Base-by-base conservation (phyloP, 2,797 vertebrate species). In the Fratercula arctica region DNA sequence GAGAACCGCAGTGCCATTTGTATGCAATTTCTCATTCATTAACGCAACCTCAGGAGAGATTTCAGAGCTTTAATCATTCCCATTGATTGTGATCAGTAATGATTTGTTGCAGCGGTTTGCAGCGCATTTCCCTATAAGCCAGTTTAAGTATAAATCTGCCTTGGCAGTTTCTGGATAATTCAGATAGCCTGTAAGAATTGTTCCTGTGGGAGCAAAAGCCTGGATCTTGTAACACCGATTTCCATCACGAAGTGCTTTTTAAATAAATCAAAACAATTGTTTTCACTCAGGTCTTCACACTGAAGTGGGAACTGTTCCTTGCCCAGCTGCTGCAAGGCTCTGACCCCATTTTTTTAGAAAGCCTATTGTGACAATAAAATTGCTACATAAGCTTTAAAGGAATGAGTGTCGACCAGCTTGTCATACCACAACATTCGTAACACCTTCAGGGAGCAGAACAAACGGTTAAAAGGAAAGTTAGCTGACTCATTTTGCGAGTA, bases 381-480 rank as follows among this genome's bases (percentile, higher is more conserved):
- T 94, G 91, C 93, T 96, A 73, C 69, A 73, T 91, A 95, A 96
- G 79, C 92, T 94, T 95, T 97, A 93, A 77, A 93, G 93, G 95
- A 95, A 92, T 59, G 83, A 95, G 78, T 78, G 76, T 94, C 39
- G 14, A 89, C 84, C 90, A 96, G 92, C 91, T 82, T 94, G 90
- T 96, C 85, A 54, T 84, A 86, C 93, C 82, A 90, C 78, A 94
- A 90, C 84, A 93, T 95, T 94, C 91, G 90, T 94, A 93, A 97
- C 88, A 95, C 88, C 97, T 93, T 96, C 73, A 61, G 86, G 53
- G 95, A 95, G 88, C 90, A 96, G 96, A 97, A 91, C 95, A 95
- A 97, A 95, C 90, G 37, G 96, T 97, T 98, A 93, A 97, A 97
- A 97, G 93, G 92, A 96, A 97, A 97, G 95, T 97, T 97, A 97